Percentiles rank a stretch among this genome's conserved stretches.
Evolutionary conservation across 2,888 invertebrate genomes (phyloP).

Genomic region (Mythimna vitellina): DNA sequence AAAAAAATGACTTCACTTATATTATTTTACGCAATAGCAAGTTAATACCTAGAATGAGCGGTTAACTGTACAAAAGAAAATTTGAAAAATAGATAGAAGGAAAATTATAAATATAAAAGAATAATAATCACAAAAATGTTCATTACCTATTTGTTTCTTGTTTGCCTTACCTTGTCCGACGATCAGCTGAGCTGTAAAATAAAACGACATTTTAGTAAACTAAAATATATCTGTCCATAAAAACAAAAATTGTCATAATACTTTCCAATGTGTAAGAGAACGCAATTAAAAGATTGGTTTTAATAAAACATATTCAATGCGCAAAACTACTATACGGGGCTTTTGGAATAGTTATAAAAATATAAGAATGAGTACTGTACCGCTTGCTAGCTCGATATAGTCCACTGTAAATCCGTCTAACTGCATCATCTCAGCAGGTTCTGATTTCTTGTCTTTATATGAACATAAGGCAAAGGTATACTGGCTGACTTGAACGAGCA

Average conservation of each 20-base stretch:
- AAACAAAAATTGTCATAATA: not conserved
- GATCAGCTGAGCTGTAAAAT: conserved; percentile 95
- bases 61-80: not conserved
- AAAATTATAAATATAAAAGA: conserved; percentile 34
- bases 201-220: conserved; percentile 65
- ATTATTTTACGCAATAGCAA: not conserved
- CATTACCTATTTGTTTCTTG: conserved; percentile 72
- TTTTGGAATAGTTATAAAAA: not conserved
- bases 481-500: conserved; percentile 99
- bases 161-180: conserved; percentile 95
- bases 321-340: not conserved
- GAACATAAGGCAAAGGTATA: conserved; percentile 99
- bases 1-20: not conserved
- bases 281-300: too few species aligned
- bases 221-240: conserved; percentile 19
- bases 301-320: not conserved
- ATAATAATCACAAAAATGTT: conserved; percentile 65
- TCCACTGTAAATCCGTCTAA: conserved; percentile 99
- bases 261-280: not conserved
- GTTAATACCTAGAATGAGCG: too few species aligned
- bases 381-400: conserved; percentile 98
- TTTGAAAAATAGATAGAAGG: conserved; percentile 19
- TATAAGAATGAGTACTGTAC: conserved; percentile 87
- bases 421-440: conserved; percentile 99
- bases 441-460: conserved; percentile 99